A percentile compares a stretch with the other conserved stretches of the same genome.
Conservation (phyloP, 2,113 vertebrate genomes). For the Cacatua alba region DNA sequence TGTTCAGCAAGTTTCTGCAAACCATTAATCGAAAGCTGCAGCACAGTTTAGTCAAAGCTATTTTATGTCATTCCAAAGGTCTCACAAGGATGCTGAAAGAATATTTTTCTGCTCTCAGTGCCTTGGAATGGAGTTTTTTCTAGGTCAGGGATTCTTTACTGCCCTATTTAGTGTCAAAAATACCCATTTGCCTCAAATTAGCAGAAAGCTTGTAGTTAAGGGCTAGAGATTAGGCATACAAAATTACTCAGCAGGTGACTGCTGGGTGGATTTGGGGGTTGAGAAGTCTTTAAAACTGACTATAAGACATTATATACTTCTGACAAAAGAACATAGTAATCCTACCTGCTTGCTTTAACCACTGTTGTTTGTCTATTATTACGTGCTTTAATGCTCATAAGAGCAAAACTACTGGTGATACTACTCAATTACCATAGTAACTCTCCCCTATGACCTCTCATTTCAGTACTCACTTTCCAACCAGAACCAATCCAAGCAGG, state of each 20-base stretch:
- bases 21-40: conserved; percentile 69
- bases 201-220: conserved; percentile 81
- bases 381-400: conserved; percentile 87
- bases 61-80: conserved; percentile 73
- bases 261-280: conserved; percentile 84
- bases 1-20: conserved; percentile 77
- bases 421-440: conserved; percentile 98
- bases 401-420: conserved; percentile 90
- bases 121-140: conserved; percentile 79
- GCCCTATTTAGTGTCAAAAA: conserved; percentile 83
- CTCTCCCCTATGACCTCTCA: conserved; percentile 87
- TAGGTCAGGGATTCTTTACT: conserved; percentile 81
- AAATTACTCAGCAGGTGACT: conserved; percentile 86
- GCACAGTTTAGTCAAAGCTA: conserved; percentile 70
- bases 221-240: conserved; percentile 87
- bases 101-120: conserved; percentile 77
- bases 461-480: conserved; percentile 73
- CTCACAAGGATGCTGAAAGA: conserved; percentile 78
- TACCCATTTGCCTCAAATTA: conserved; percentile 86
- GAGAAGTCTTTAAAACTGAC: conserved; percentile 97
- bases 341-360: conserved; percentile 98
- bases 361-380: conserved; percentile 92
- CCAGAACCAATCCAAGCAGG: conserved; percentile 78
- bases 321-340: conserved; percentile 95
- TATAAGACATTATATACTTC: conserved; percentile 95